Percentiles rank a stretch among this genome's conserved stretches.
These are phyloP conservation scores for Coranthus polyacanthus DNA, from an alignment of 2,797 vertebrate species.

Conservation along the genomic window DNA sequence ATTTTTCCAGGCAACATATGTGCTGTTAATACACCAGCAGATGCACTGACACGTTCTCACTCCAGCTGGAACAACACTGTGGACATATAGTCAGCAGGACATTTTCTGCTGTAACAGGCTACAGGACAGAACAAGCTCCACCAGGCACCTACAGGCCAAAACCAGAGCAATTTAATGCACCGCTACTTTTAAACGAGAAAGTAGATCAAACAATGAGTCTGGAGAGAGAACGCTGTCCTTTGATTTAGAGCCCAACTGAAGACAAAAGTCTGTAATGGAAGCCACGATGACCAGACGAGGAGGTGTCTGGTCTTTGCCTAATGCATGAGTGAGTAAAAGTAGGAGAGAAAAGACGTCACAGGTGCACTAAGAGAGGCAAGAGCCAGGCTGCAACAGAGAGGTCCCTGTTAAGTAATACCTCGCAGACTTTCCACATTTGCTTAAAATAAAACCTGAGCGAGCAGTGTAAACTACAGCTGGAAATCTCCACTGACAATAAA, in stretches of 20 bases:
- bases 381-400: slow-evolving; percentile 6
- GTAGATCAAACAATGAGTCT: slow-evolving; percentile 30
- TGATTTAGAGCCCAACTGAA: slow-evolving; percentile 33
- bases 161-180: slow-evolving; percentile 34
- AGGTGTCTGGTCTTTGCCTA: slow-evolving; percentile 36
- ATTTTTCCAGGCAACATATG: slow-evolving; percentile 10
- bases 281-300: slow-evolving; percentile 4
- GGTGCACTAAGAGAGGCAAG: background rate
- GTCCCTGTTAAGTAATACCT: slow-evolving; percentile 39
- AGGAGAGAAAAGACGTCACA: slow-evolving; percentile 47
- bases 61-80: slow-evolving; percentile 73
- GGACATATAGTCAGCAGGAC: slow-evolving; percentile 57
- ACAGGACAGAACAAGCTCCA: slow-evolving; percentile 44
- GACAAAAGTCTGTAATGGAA: slow-evolving; percentile 37
- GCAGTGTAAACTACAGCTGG: background rate
- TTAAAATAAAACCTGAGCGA: slow-evolving; percentile 1
- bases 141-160: slow-evolving; percentile 8
- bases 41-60: slow-evolving; percentile 26
- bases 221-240: slow-evolving; percentile 9
- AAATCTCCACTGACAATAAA: slow-evolving; percentile 19
- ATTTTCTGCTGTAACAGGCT: slow-evolving; percentile 36
- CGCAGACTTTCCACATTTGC: slow-evolving; percentile 49
- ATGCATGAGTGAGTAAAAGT: slow-evolving; percentile 50
- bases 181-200: slow-evolving; percentile 28
- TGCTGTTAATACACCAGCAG: slow-evolving; percentile 29